A percentile compares a stretch with the other conserved stretches of the same genome.
Conservation (phyloP, 2,113 vertebrate species). For the Solenodon paradoxus region DNA sequence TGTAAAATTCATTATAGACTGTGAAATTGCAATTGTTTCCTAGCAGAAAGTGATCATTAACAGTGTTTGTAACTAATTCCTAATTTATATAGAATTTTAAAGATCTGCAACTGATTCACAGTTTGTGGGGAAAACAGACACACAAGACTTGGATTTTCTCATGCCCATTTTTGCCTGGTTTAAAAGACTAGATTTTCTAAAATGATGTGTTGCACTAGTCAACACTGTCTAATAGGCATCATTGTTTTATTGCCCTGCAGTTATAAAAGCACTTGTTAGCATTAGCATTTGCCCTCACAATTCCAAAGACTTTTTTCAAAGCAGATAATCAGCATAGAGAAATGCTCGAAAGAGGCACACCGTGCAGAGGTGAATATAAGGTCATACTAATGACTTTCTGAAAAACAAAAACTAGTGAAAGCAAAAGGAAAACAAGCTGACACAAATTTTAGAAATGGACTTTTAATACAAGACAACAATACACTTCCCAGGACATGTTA, state of each 20-base stretch:
- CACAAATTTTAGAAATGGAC: neutral
- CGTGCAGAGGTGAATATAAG: slow-evolving; percentile 40
- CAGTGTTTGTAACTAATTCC: neutral
- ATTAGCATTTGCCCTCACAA: slow-evolving; percentile 51
- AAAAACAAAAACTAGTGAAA: neutral
- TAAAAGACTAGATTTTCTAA: slow-evolving; percentile 30
- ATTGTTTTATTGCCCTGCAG: neutral
- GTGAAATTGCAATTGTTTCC: slow-evolving; percentile 59
- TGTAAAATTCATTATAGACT: slow-evolving; percentile 65
- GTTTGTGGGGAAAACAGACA: neutral
- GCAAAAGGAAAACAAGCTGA: neutral
- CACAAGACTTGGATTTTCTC: slow-evolving; percentile 1
- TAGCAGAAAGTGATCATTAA: slow-evolving; percentile 25
- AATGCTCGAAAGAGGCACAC: neutral
- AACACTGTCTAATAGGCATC: slow-evolving; percentile 12
- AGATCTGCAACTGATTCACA: neutral
- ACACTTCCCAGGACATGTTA: neutral
- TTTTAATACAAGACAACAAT: neutral
- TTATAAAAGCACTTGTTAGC: neutral
- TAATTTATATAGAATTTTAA: slow-evolving; percentile 52
- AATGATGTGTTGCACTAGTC: slow-evolving; percentile 25
- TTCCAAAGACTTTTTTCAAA: slow-evolving; percentile 45
- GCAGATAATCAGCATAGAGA: slow-evolving; percentile 18
- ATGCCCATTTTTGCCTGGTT: neutral
- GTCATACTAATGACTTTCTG: slow-evolving; percentile 56